These are phyloP conservation scores for Columbina picui DNA, from an alignment of 2,113 vertebrate species.

Conservation along the genomic window DNA sequence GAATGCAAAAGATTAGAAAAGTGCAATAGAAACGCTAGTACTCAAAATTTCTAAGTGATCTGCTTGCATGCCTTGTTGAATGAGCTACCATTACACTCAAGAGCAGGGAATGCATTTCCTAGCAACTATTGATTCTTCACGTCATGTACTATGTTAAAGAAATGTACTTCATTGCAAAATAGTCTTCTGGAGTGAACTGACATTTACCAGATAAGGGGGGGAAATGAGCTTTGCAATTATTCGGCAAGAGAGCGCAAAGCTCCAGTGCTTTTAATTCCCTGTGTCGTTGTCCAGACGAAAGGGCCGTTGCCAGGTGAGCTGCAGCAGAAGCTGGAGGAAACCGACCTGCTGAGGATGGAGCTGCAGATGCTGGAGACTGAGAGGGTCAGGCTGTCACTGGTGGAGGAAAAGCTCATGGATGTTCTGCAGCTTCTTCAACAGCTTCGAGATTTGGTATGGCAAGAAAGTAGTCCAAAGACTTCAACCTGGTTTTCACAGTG, in stretches of 20 bases:
- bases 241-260: not conserved
- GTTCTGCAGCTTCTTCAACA: constrained; percentile 90
- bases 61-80: not conserved
- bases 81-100: not conserved
- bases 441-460: constrained; percentile 85
- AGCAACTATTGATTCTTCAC: not conserved
- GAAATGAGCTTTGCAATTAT: not conserved
- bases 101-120: not conserved
- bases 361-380: constrained; percentile 93
- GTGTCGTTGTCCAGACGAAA: constrained; percentile 76
- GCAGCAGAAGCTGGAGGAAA: constrained; percentile 84
- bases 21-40: not conserved
- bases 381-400: constrained; percentile 87
- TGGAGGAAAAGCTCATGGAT: constrained; percentile 92
- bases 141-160: not conserved
- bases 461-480: not conserved
- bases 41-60: not conserved
- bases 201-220: not conserved
- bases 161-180: not conserved
- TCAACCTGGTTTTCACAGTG: not conserved
- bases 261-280: not conserved
- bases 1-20: not conserved
- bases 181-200: not conserved
- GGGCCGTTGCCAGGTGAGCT: constrained; percentile 80
- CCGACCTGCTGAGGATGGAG: constrained; percentile 84